Conservation (phyloP, 37 sponge, comb jelly and placozoan species). For the Haliclona indistincta region DNA sequence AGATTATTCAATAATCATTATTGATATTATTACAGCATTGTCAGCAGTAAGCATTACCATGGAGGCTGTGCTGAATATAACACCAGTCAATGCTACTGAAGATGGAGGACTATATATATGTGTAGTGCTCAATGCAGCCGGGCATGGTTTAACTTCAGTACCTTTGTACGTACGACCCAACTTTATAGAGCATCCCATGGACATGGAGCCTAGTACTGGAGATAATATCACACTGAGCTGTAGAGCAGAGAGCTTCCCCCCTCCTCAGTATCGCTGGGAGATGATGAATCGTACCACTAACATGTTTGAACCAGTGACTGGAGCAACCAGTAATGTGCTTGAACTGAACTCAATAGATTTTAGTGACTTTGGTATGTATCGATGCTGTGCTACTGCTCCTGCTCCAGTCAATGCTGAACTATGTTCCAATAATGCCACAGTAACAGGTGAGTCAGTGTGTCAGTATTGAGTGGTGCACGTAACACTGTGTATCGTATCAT, state of each 20-base stretch:
- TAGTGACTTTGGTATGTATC: conserved; percentile 24
- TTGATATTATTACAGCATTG: conserved; percentile 2
- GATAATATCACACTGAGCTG: neutral
- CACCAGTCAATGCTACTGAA: neutral
- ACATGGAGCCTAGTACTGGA: neutral
- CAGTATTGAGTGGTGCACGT: no score
- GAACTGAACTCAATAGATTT: neutral
- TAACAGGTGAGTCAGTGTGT: conserved; percentile 9
- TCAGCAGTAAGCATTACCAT: neutral
- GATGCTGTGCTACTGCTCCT: neutral
- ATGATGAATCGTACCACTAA: neutral
- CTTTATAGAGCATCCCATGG: neutral
- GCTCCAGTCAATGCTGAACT: neutral
- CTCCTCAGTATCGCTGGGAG: conserved; percentile 6
- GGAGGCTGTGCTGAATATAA: neutral
- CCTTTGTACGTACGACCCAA: conserved; percentile 2
- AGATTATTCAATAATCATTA: no score
- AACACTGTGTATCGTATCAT: no score
- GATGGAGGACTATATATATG: conserved; percentile 6
- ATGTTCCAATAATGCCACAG: neutral
- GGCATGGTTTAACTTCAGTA: neutral
- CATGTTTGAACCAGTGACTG: neutral
- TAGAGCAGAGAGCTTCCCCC: conserved; percentile 17
- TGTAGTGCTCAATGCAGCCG: conserved; percentile 5
- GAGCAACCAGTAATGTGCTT: neutral